A percentile compares a stretch with the other conserved stretches of the same genome.
Evolutionary conservation across 2,797 vertebrate species (phyloP).

Genomic region (Helostoma temminkii): DNA sequence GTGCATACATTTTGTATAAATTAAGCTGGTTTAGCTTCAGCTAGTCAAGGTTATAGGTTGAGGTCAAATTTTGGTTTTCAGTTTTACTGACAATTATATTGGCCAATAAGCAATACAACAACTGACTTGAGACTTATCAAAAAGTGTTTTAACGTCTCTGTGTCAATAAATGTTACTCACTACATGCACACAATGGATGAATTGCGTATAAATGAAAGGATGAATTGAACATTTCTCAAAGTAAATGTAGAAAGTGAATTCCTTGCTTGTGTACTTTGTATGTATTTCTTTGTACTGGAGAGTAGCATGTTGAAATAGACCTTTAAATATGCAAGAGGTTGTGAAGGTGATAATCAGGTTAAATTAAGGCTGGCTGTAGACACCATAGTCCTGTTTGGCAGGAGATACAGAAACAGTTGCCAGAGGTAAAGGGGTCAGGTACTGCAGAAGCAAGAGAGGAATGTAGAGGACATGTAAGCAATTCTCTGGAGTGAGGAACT

Average conservation of each 20-base stretch:
- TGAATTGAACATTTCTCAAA: not conserved
- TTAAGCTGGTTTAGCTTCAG: not conserved
- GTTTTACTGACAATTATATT: not conserved
- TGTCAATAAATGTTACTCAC: not conserved
- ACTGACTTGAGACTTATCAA: not conserved
- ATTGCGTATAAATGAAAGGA: no score
- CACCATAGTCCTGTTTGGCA: slow-evolving; percentile 23
- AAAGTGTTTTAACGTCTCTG: not conserved
- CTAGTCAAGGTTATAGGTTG: slow-evolving; percentile 2
- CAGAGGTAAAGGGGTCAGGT: slow-evolving; percentile 36
- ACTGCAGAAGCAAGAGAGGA: slow-evolving; percentile 22
- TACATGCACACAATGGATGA: no score
- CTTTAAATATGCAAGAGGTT: slow-evolving; percentile 11
- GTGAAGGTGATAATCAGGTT: slow-evolving; percentile 51
- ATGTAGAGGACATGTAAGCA: slow-evolving; percentile 17
- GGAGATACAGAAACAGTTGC: slow-evolving; percentile 19
- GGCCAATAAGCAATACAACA: not conserved
- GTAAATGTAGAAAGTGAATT: not conserved
- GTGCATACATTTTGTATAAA: not conserved
- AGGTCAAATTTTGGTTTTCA: not conserved
- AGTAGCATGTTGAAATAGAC: slow-evolving; percentile 1
- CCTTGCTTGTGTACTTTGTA: not conserved
- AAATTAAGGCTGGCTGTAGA: slow-evolving; percentile 32
- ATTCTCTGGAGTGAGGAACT: slow-evolving; percentile 18
- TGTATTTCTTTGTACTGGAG: slow-evolving; percentile 10